These are phyloP conservation scores for Camelus bactrianus DNA, from an alignment of 2,113 vertebrate species.

Conservation along the genomic window DNA sequence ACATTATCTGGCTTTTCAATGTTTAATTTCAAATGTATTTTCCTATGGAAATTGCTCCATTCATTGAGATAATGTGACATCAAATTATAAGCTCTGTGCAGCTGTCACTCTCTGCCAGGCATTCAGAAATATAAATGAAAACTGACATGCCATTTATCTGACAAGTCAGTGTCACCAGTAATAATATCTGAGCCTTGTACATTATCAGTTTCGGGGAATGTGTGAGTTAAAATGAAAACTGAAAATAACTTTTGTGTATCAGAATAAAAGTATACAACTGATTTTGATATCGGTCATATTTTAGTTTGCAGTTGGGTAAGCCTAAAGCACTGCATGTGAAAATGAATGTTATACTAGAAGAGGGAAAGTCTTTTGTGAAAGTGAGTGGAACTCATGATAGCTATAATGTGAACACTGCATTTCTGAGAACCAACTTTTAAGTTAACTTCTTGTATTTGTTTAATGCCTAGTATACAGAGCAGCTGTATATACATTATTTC, in stretches of 20 bases:
- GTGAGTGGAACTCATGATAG: neutral
- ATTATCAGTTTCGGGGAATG: slow-evolving; percentile 71
- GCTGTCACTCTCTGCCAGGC: slow-evolving; percentile 84
- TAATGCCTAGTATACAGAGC: neutral
- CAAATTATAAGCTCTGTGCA: slow-evolving; percentile 81
- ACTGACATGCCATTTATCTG: slow-evolving; percentile 85
- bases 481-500: neutral
- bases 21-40: slow-evolving; percentile 79
- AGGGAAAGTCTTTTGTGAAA: neutral
- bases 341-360: slow-evolving; percentile 32
- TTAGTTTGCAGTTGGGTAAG: slow-evolving; percentile 20
- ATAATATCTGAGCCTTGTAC: slow-evolving; percentile 72
- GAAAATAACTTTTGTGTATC: slow-evolving; percentile 62
- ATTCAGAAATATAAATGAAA: slow-evolving; percentile 85
- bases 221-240: slow-evolving; percentile 82
- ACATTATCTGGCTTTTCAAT: slow-evolving; percentile 56
- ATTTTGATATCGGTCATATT: slow-evolving; percentile 42
- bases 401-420: accelerated
- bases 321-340: slow-evolving; percentile 48
- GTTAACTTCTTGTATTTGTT: neutral
- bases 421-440: neutral
- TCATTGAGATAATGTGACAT: slow-evolving; percentile 74
- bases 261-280: slow-evolving; percentile 54
- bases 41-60: slow-evolving; percentile 78
- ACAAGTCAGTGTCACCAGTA: slow-evolving; percentile 80